Evolutionary conservation across 2,888 invertebrate species (phyloP), one percentile per base, ranked within the genome.

Genomic region (Julus scanicus): DNA sequence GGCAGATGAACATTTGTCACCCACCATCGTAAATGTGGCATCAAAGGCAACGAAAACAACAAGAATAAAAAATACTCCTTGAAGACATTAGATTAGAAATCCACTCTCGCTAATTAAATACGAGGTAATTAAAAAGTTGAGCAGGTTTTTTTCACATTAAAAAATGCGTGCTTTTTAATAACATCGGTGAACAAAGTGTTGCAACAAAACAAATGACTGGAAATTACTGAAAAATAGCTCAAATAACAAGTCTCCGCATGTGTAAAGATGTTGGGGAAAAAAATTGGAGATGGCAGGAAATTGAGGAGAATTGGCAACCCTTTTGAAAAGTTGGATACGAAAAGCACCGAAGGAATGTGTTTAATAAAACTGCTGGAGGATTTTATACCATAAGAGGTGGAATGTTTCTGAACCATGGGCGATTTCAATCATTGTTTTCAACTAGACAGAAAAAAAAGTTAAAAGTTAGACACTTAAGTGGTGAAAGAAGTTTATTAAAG

Each of bases 71-170:
- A 63, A 63, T 8, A 53, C 53, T 53, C 15, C 53, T 53, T 53
- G 15, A 63, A 63, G 63, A 63, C 63, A 63, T 63, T 63, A 20
- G 63, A 63, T 63, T 63, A 63, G 63, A 63, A 63, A 63, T 63
- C 63, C 63, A 63, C 63, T 63, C 63, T 63, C 63, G 6, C 63
- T 63, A 63, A 63, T 63, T 63, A 63, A 63, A 63, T 63, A 63
- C 63, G n/a, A 63, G n/a, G n/a, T 63, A 63, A 63, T 63, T 63
- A 63, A 63, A 63, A 63, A 63, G 53, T 53, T 63, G 63, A n/a
- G 20, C 20, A n/a, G 20, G 20, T 4, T 20, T 63, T 63, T 63
- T 63, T 63, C 20, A 6, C 63, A 6, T 9, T n/a, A 5, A 20
- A 63, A 63, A 63, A 63, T 20, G n/a, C 63, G 53, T 53, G 53